Evolutionary conservation across 2,797 vertebrate species (phyloP), one percentile per base, ranked within the genome.

Genomic region (Gambusia yucatana): DNA sequence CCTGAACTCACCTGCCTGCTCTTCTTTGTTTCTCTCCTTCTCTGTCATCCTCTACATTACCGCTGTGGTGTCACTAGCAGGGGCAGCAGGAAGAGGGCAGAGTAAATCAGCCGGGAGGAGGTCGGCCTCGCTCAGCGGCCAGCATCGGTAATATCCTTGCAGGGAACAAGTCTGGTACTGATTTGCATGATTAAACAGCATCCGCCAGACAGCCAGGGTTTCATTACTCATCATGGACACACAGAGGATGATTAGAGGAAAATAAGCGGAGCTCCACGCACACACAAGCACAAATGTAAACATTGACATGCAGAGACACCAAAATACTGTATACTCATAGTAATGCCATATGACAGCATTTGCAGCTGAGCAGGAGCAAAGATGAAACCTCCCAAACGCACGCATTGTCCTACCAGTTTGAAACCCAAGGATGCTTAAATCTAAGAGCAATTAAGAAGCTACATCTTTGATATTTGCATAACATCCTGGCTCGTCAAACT

Each of bases 111-210:
- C n/a, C 63, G 11, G 63, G 77, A 83, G 85, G 85, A 86, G 92
- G 88, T 81, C 73, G 57, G 78, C 84, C 80, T 83, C 50, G 65
- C 87, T 78, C 71, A 2, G 44, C 77, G 87, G 87, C 89, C 83
- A 5, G 81, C 79, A 39, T 79, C 79, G 78, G 82, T 80, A 82
- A 87, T 86, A 82, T 89, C 87, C 80, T 85, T 46, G 76, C 86
- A 61, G 84, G 73, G 52, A 85, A 84, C 28, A 77, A 86, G 83
- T 4, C 30, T 8, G 47, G 39, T 71, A 77, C 87, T 89, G 90
- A 93, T 94, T 93, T 94, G 91, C 92, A 93, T 93, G 88, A 93
- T 94, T 90, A 90, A 86, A 84, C 88, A 83, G 89, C 85, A 81
- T 79, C 82, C 67, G 59, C 84, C 89, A 88, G 91, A 86, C 86